These are phyloP conservation scores for Xestoiulus laeticollis DNA, from an alignment of 2,888 invertebrate genomes.

Conservation along the genomic window DNA sequence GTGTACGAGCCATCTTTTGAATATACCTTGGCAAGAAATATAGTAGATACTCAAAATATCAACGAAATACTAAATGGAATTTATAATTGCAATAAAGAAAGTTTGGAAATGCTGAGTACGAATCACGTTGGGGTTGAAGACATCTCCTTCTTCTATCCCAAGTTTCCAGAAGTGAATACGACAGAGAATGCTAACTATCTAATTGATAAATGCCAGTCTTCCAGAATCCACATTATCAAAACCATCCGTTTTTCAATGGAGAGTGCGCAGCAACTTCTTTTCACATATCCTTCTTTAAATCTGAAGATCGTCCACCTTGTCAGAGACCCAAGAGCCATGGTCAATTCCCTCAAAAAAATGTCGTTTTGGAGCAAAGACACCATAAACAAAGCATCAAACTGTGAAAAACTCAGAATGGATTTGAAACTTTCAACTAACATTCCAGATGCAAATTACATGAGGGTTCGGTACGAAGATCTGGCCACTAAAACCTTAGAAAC, in stretches of 20 bases:
- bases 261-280: neutral
- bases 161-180: neutral
- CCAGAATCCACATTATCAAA: constrained; percentile 45
- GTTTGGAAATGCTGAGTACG: constrained; percentile 5
- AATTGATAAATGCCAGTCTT: neutral
- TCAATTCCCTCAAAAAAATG: neutral
- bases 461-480: constrained; percentile 50
- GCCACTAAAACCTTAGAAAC: neutral
- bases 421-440: neutral
- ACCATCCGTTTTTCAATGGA: constrained; percentile 52
- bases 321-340: constrained; percentile 48
- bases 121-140: neutral
- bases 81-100: constrained; percentile 42
- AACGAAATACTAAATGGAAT: neutral
- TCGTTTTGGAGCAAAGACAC: neutral
- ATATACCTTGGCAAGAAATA: neutral
- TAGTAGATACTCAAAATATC: neutral
- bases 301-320: constrained; percentile 49
- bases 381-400: neutral
- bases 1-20: constrained; percentile 54
- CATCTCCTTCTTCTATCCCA: constrained; percentile 44
- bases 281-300: neutral
- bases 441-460: neutral
- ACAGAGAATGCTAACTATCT: neutral
- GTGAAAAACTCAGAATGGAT: neutral